These are phyloP conservation scores for Marisa cornuarietis DNA, from an alignment of 1,140 invertebrate genomes.

Conservation along the genomic window DNA sequence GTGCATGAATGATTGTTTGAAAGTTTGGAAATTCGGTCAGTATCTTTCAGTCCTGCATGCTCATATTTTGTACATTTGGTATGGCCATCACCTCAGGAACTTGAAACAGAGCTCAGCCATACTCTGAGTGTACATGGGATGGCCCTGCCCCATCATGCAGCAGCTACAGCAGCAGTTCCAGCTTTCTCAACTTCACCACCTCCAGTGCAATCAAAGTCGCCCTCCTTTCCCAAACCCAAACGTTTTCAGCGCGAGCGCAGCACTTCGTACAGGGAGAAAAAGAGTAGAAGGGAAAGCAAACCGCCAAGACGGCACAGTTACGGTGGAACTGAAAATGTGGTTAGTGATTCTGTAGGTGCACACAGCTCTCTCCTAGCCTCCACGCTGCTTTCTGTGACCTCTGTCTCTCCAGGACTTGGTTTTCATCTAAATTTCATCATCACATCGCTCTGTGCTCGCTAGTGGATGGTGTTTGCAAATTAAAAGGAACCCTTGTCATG, in stretches of 20 bases:
- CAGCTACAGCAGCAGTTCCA: background rate
- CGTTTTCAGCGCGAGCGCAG: conserved; percentile 57
- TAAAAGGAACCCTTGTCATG: conserved; percentile 4
- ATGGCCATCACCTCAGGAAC: too few species aligned
- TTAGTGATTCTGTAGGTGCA: conserved; percentile 40
- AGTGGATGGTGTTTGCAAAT: background rate
- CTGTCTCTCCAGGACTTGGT: background rate
- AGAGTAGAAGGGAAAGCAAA: conserved; percentile 56
- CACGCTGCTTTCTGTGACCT: background rate
- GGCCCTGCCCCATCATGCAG: background rate
- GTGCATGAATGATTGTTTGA: too few species aligned
- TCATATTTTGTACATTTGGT: too few species aligned
- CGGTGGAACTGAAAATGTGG: conserved; percentile 57
- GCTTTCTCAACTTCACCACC: conserved; percentile 22
- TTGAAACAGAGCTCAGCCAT: too few species aligned
- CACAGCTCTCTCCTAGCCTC: conserved; percentile 6
- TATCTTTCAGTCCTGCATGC: conserved; percentile 2
- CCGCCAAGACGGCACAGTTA: conserved; percentile 54
- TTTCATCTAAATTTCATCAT: background rate
- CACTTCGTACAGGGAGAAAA: conserved; percentile 63
- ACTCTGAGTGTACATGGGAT: too few species aligned
- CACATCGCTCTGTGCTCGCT: background rate
- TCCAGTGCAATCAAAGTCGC: conserved; percentile 37
- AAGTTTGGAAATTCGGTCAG: conserved; percentile 1
- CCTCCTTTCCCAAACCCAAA: conserved; percentile 32